Conservation (phyloP, 1,140 invertebrate species). For the Pseudomyrmex cubaensis region DNA sequence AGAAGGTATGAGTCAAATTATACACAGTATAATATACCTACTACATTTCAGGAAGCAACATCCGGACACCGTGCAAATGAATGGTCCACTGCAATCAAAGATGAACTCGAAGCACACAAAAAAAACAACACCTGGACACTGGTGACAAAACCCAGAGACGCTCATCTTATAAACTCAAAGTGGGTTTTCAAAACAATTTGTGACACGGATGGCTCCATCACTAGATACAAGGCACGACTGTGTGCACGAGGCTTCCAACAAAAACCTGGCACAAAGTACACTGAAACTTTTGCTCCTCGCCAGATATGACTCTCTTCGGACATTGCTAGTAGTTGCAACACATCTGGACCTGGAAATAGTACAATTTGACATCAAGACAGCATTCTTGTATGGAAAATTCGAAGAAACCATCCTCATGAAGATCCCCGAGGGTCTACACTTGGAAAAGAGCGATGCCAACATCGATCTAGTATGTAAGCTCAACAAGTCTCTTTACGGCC, state of each 20-base stretch:
- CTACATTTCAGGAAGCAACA: background rate
- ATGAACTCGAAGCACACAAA: background rate
- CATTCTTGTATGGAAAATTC: background rate
- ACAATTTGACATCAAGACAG: background rate
- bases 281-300: background rate
- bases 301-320: background rate
- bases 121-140: background rate
- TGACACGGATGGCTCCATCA: background rate
- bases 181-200: background rate
- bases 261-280: background rate
- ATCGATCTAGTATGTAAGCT: background rate
- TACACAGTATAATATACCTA: background rate
- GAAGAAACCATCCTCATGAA: background rate
- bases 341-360: background rate
- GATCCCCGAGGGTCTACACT: background rate
- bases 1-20: background rate
- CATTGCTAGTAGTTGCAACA: background rate
- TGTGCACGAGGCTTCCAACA: background rate
- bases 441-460: background rate
- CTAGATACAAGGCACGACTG: background rate
- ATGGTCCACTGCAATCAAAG: background rate
- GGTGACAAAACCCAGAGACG: background rate
- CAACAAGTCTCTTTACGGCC: background rate
- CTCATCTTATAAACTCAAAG: background rate
- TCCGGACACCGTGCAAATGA: background rate